These are phyloP conservation scores for Heliconius ismenius DNA, from an alignment of 2,888 invertebrate species.

Conservation along the genomic window DNA sequence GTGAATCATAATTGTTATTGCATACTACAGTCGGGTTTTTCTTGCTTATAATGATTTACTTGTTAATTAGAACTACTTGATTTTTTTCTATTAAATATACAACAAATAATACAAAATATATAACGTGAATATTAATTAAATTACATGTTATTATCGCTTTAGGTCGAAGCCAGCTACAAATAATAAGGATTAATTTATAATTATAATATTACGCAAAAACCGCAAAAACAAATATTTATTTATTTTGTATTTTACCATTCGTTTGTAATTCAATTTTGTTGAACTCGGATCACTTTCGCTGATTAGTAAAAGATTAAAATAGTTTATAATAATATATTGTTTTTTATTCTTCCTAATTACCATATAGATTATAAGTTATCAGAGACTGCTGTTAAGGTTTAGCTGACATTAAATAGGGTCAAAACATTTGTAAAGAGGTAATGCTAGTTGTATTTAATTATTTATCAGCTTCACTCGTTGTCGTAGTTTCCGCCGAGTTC, in stretches of 20 bases:
- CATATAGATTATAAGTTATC: background rate
- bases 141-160: background rate
- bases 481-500: no score
- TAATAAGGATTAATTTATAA: slow-evolving; percentile 1
- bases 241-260: slow-evolving; percentile 13
- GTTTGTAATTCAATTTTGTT: slow-evolving; percentile 46
- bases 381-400: background rate
- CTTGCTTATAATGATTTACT: no score
- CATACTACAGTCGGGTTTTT: no score
- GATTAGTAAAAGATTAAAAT: slow-evolving; percentile 52
- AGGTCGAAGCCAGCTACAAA: background rate
- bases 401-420: background rate
- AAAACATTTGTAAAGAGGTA: background rate
- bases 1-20: no score
- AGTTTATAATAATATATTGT: slow-evolving; percentile 32
- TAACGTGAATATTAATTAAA: background rate
- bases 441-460: background rate
- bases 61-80: background rate
- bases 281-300: slow-evolving; percentile 70
- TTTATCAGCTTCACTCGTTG: no score
- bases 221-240: background rate
- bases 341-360: background rate
- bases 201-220: background rate
- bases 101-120: background rate
- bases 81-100: background rate